These are phyloP conservation scores for Micrasema longulum DNA, from an alignment of 1,140 invertebrate genomes.

Conservation along the genomic window DNA sequence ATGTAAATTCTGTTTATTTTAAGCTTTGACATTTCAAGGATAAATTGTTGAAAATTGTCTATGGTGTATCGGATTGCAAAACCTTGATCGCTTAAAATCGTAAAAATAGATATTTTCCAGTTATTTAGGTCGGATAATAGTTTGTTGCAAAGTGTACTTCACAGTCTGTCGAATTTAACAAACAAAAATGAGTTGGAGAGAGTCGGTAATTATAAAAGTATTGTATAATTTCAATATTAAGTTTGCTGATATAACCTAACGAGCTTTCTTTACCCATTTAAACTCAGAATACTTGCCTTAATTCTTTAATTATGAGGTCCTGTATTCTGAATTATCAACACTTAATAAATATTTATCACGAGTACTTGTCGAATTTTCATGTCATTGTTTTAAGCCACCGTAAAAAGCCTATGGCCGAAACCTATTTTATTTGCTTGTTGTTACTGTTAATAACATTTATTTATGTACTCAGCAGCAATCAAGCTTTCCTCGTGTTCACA, in stretches of 20 bases:
- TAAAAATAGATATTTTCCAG: slow-evolving; percentile 43
- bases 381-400: no score
- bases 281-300: no score
- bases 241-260: slow-evolving; percentile 42
- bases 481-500: slow-evolving; percentile 65
- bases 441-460: slow-evolving; percentile 24
- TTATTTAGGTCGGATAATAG: slow-evolving; percentile 41
- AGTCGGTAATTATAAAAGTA: slow-evolving; percentile 51
- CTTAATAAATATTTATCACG: no score
- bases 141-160: slow-evolving; percentile 33
- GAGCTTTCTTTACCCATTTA: slow-evolving; percentile 43
- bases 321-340: no score
- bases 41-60: slow-evolving; percentile 29
- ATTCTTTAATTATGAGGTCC: no score
- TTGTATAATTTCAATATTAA: slow-evolving; percentile 47
- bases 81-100: slow-evolving; percentile 29
- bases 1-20: no score
- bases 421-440: slow-evolving; percentile 19
- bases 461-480: slow-evolving; percentile 58
- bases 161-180: slow-evolving; percentile 1
- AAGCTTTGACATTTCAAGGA: slow-evolving; percentile 30
- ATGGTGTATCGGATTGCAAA: slow-evolving; percentile 36
- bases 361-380: no score
- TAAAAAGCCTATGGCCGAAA: no score
- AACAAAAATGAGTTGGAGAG: slow-evolving; percentile 48